Conservation (phyloP, 2,113 vertebrate species). For the Zosterops borbonicus region DNA sequence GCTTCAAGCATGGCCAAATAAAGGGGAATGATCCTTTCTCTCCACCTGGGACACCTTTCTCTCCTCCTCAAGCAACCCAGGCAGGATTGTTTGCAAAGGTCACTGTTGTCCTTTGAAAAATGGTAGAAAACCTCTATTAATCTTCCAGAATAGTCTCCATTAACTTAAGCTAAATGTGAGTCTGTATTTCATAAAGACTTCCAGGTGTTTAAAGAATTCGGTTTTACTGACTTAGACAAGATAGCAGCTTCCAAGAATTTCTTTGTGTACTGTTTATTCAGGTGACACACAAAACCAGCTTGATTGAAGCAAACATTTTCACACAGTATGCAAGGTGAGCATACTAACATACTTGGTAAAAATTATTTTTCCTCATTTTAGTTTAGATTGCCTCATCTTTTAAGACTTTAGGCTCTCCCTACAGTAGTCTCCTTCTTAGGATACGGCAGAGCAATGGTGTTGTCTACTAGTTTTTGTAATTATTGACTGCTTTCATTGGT, state of each 20-base stretch:
- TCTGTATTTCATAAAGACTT: neutral
- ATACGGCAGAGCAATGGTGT: neutral
- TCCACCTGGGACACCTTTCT: fast-evolving
- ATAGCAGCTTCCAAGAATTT: neutral
- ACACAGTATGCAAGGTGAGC: neutral
- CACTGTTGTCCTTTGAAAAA: neutral
- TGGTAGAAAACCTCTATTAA: neutral
- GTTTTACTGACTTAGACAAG: neutral
- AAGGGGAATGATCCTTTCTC: neutral
- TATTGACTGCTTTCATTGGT: neutral
- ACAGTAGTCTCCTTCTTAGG: neutral
- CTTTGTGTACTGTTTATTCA: neutral
- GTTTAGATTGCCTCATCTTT: neutral
- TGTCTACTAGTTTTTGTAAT: neutral
- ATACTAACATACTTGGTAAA: neutral
- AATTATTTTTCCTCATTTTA: neutral
- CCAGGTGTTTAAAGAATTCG: neutral
- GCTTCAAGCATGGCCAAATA: neutral
- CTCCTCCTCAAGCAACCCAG: neutral
- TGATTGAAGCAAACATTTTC: neutral
- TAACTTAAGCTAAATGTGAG: neutral
- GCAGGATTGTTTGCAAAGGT: neutral
- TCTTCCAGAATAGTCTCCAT: neutral
- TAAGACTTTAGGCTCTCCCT: neutral
- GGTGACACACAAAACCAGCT: neutral